phyloP scores from a whole-genome alignment of 2,113 vertebrate species.

The Indri indri region DNA sequence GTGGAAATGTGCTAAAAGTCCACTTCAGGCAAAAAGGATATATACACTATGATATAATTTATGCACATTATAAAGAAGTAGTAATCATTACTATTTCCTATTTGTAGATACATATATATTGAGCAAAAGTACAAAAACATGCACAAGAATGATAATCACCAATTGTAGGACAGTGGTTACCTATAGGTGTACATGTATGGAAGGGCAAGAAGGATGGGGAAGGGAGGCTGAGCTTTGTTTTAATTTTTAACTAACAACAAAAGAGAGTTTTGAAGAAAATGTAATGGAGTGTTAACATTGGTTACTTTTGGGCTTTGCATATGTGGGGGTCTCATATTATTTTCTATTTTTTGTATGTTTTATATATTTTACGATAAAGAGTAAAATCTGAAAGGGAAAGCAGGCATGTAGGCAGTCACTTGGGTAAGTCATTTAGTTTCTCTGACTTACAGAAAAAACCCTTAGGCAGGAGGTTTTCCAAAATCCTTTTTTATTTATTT shows the following conservation, averaged over 20 bases:
- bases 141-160: background rate
- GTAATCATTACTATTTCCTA: background rate
- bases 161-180: background rate
- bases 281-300: background rate
- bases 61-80: background rate
- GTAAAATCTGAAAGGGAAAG: background rate
- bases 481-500: background rate
- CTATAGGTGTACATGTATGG: background rate
- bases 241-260: background rate
- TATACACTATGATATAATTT: background rate
- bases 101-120: background rate
- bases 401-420: background rate
- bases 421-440: background rate
- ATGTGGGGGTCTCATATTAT: background rate
- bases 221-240: background rate
- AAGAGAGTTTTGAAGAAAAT: background rate
- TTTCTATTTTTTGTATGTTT: background rate
- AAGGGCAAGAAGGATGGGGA: background rate
- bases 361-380: constrained; percentile 1
- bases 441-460: background rate
- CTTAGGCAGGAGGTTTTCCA: background rate
- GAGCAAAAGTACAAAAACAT: background rate
- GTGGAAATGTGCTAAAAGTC: background rate
- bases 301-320: background rate
- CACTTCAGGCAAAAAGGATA: background rate